A percentile compares a stretch with the other conserved stretches of the same genome.
Conservation (phyloP, 2,113 vertebrate species). For the Ginglymostoma cirratum region DNA sequence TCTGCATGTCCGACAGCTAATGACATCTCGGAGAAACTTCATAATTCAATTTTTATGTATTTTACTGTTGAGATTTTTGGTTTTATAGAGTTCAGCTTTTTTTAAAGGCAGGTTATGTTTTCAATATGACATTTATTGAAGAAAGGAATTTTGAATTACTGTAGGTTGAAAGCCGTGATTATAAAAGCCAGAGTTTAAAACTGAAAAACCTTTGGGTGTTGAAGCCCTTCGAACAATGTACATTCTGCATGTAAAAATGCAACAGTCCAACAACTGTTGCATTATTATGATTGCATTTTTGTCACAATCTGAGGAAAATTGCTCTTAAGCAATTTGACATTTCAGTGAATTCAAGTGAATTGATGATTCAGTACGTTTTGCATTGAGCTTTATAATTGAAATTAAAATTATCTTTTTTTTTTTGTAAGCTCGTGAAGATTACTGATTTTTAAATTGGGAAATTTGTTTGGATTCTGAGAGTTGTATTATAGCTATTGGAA, state of each 20-base stretch:
- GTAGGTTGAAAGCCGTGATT: neutral
- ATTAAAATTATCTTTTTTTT: neutral
- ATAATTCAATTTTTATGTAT: neutral
- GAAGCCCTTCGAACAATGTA: neutral
- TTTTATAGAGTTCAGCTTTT: neutral
- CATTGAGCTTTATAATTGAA: neutral
- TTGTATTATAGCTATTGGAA: neutral
- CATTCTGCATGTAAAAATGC: neutral
- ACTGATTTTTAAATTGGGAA: neutral
- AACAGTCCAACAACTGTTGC: neutral
- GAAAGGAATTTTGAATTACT: neutral
- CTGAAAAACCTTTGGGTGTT: neutral
- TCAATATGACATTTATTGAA: neutral
- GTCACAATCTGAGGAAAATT: neutral
- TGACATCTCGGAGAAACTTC: neutral
- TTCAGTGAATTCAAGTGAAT: neutral
- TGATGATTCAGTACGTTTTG: neutral
- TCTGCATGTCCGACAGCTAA: neutral
- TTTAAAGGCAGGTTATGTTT: neutral
- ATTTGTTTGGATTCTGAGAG: neutral
- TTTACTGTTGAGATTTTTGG: neutral
- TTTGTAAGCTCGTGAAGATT: neutral
- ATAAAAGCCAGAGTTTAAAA: neutral
- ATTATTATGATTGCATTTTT: neutral
- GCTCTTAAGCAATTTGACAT: neutral